Conservation (phyloP, 2,113 vertebrate genomes). For the Periophthalmodon schlosseri region DNA sequence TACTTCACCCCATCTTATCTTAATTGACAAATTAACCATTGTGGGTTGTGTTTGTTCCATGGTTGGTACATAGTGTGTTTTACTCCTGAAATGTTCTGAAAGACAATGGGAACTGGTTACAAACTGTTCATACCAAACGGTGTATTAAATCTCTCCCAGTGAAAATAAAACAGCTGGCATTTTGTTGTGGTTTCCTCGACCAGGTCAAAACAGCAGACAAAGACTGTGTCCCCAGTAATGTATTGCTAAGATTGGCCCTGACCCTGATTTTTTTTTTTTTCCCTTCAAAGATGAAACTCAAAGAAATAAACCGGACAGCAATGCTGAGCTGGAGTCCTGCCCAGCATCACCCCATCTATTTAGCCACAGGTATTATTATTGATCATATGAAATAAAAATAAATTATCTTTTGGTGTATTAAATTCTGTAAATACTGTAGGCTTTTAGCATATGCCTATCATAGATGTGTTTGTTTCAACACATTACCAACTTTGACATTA, state of each 20-base stretch:
- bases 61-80: too few relatives aligned
- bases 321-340: constrained; percentile 96
- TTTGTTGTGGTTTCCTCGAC: not conserved
- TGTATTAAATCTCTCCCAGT: too few relatives aligned
- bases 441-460: too few relatives aligned
- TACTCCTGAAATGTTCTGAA: too few relatives aligned
- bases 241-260: not conserved
- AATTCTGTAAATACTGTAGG: too few relatives aligned
- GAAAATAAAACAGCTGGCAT: too few relatives aligned
- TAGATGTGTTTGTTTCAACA: not conserved
- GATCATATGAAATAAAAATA: not conserved
- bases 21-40: not conserved
- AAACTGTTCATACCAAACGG: too few relatives aligned
- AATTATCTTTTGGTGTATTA: too few relatives aligned
- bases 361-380: constrained; percentile 85
- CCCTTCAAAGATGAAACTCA: constrained; percentile 88
- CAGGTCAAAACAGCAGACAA: not conserved
- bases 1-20: too few relatives aligned
- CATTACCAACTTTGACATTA: not conserved
- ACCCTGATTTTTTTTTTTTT: not conserved
- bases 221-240: not conserved
- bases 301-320: constrained; percentile 92
- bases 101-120: too few relatives aligned
- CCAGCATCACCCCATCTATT: constrained; percentile 91
- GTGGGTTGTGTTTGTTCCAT: not conserved